Conservation (phyloP, 2,113 vertebrate genomes). For the Silurus meridionalis region DNA sequence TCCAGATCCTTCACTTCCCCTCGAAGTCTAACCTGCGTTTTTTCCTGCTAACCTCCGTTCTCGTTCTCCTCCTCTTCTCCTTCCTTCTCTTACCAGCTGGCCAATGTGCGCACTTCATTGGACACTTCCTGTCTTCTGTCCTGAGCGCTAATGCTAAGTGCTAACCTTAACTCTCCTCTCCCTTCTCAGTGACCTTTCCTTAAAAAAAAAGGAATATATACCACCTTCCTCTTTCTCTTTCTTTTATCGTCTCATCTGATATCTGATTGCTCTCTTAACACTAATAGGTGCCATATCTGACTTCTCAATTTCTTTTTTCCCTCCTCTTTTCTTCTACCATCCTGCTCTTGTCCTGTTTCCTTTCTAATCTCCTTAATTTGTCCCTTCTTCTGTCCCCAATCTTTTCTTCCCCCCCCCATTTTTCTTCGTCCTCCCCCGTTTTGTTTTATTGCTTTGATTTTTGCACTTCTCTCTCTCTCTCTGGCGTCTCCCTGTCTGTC, state of each 20-base stretch:
- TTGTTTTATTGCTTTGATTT: background rate
- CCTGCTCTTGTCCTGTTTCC: background rate
- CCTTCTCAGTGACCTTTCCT: constrained; percentile 58
- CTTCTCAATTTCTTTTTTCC: background rate
- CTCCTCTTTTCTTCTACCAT: background rate
- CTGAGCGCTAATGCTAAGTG: constrained; percentile 60
- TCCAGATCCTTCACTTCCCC: constrained; percentile 59
- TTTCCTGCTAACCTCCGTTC: constrained; percentile 45
- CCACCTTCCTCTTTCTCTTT: constrained; percentile 42
- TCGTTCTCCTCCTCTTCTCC: constrained; percentile 58
- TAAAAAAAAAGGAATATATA: constrained; percentile 44
- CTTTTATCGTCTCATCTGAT: background rate
- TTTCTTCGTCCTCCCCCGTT: background rate
- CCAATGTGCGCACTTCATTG: constrained; percentile 72
- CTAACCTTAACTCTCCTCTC: constrained; percentile 49
- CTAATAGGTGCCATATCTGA: constrained; percentile 3
- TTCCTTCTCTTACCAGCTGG: constrained; percentile 59
- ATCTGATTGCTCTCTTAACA: background rate
- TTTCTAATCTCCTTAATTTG: background rate
- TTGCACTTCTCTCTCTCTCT: background rate
- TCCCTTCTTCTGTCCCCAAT: background rate
- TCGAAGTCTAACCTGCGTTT: constrained; percentile 48
- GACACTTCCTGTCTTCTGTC: constrained; percentile 64
- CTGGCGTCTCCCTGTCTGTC: background rate
- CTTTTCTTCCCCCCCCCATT: background rate